These are phyloP conservation scores for Drosophila nikananu DNA, from an alignment of 1,140 invertebrate genomes.

Conservation along the genomic window DNA sequence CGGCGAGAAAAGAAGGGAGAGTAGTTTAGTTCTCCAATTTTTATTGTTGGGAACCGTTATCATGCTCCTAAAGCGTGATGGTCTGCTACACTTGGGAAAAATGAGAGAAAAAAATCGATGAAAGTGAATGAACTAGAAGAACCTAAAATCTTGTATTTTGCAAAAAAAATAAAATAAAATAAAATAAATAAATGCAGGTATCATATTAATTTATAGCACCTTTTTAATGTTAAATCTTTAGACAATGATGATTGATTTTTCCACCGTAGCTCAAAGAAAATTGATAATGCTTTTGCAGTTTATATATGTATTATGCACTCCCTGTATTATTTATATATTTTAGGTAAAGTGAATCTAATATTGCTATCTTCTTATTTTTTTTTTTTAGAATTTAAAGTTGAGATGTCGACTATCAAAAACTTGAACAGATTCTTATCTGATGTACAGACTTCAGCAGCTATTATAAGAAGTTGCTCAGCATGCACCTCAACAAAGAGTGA, in stretches of 20 bases:
- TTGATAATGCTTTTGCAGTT: too few relatives aligned
- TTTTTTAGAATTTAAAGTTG: constrained; percentile 7
- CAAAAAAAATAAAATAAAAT: too few relatives aligned
- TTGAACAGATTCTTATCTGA: not conserved
- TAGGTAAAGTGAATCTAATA: too few relatives aligned
- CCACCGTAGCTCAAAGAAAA: too few relatives aligned
- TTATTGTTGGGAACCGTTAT: constrained; percentile 42
- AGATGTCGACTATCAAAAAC: not conserved
- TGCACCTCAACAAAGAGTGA: not conserved
- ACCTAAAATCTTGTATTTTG: too few relatives aligned
- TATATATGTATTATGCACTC: not conserved
- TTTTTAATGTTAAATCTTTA: too few relatives aligned
- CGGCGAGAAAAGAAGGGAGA: not conserved
- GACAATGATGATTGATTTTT: too few relatives aligned
- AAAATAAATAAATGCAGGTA: too few relatives aligned
- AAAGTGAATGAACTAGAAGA: not conserved
- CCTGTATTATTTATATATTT: too few relatives aligned
- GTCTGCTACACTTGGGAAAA: constrained; percentile 12
- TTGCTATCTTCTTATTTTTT: not conserved
- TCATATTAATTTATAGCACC: too few relatives aligned
- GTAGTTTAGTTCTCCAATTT: constrained; percentile 19
- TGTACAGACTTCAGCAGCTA: constrained; percentile 13
- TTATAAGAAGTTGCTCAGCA: not conserved
- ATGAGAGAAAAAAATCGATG: not conserved
- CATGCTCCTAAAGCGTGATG: constrained; percentile 69